Evolutionary conservation across 2,797 vertebrate species (phyloP).

Genomic region (Coreius guichenoti): DNA sequence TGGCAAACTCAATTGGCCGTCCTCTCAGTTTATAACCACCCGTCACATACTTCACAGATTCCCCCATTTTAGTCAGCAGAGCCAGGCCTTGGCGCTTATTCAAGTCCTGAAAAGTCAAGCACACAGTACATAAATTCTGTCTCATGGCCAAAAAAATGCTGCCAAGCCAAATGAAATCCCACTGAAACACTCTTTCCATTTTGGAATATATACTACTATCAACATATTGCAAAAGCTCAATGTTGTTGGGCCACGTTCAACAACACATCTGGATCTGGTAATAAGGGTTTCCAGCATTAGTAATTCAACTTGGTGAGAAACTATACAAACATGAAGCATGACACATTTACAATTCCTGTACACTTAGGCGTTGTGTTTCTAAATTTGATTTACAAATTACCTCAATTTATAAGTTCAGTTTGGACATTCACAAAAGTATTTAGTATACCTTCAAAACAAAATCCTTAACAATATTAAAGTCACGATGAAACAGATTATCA

Average conservation of each 20-base stretch:
- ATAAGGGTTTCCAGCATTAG: conserved; percentile 3
- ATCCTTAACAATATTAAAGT: background rate
- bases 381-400: background rate
- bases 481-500: background rate
- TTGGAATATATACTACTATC: background rate
- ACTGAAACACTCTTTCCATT: background rate
- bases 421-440: background rate
- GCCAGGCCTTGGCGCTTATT: conserved; percentile 96
- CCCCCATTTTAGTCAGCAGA: conserved; percentile 91
- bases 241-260: background rate
- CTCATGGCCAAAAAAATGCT: background rate
- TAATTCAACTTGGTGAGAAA: background rate
- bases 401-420: background rate
- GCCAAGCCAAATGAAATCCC: background rate
- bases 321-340: background rate
- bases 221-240: background rate
- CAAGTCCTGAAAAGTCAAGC: conserved; percentile 83
- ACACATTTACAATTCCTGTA: background rate
- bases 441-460: background rate
- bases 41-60: conserved; percentile 93
- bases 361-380: background rate
- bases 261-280: conserved; percentile 26
- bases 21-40: conserved; percentile 93
- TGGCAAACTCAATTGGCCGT: conserved; percentile 89
- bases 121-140: conserved; percentile 9